Conservation (phyloP, 2,888 invertebrate species). For the Himalopsyche tibetana region DNA sequence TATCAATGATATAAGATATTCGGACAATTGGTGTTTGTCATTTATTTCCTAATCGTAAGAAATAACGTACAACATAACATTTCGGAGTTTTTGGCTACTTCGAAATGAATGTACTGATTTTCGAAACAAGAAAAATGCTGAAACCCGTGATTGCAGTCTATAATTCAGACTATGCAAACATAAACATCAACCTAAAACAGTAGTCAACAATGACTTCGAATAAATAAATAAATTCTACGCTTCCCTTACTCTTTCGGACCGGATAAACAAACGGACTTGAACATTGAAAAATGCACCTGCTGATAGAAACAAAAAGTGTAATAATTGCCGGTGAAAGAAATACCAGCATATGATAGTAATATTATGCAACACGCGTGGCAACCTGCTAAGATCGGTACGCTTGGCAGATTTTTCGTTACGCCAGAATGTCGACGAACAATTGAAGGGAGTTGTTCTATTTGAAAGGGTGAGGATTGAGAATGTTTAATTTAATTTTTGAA, state of each 20-base stretch:
- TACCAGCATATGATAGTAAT: slow-evolving; percentile 51
- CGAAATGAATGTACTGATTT: no score
- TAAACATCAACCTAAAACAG: no score
- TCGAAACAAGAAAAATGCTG: no score
- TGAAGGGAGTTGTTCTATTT: background rate
- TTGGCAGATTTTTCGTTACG: slow-evolving; percentile 41
- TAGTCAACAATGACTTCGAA: slow-evolving; percentile 48
- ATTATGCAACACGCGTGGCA: slow-evolving; percentile 56
- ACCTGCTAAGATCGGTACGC: slow-evolving; percentile 51
- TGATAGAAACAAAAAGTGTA: slow-evolving; percentile 61
- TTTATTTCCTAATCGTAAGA: no score
- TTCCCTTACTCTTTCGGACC: slow-evolving; percentile 59
- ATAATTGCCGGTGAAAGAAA: slow-evolving; percentile 57
- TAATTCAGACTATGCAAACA: no score
- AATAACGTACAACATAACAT: no score
- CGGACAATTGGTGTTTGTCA: no score
- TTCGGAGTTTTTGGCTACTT: no score
- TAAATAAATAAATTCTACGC: slow-evolving; percentile 60
- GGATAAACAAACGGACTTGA: slow-evolving; percentile 59
- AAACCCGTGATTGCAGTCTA: no score
- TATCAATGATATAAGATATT: no score
- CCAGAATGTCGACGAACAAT: background rate
- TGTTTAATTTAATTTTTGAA: background rate
- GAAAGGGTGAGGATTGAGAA: background rate
- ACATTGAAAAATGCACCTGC: slow-evolving; percentile 60